These are phyloP conservation scores for Abrostola tripartita DNA, from an alignment of 2,888 invertebrate species.

Conservation along the genomic window DNA sequence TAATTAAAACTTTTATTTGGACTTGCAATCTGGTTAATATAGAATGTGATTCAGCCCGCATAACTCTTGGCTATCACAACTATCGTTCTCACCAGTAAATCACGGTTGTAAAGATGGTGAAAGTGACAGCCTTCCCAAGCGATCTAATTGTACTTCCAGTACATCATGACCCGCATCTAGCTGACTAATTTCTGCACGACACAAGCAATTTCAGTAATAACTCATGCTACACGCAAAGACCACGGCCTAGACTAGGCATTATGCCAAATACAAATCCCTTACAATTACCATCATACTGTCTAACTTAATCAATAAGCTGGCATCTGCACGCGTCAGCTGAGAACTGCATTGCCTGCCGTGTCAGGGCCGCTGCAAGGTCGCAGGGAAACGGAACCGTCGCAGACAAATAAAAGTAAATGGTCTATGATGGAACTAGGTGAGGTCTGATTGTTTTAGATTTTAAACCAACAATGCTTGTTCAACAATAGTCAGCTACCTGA, in stretches of 20 bases:
- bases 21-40: no score
- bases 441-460: constrained; percentile 22
- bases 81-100: no score
- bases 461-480: constrained; percentile 22
- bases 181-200: neutral
- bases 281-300: constrained; percentile 18
- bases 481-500: constrained; percentile 15
- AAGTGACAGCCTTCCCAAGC: no score
- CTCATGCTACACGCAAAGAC: constrained; percentile 6
- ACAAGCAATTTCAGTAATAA: constrained; percentile 18
- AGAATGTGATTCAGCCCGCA: no score
- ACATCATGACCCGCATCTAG: no score
- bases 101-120: no score
- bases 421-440: constrained; percentile 19
- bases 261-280: constrained; percentile 30
- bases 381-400: constrained; percentile 13
- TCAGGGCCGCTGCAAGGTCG: constrained; percentile 35
- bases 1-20: no score
- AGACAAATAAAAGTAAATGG: constrained; percentile 22
- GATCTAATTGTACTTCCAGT: no score
- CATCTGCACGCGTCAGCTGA: neutral
- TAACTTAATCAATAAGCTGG: constrained; percentile 27
- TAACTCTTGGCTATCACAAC: no score
- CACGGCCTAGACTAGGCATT: constrained; percentile 24
- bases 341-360: constrained; percentile 34